Evolutionary conservation across 2,797 vertebrate species (phyloP), one percentile per base, ranked within the genome.

Genomic region (Myotis pilosus): DNA sequence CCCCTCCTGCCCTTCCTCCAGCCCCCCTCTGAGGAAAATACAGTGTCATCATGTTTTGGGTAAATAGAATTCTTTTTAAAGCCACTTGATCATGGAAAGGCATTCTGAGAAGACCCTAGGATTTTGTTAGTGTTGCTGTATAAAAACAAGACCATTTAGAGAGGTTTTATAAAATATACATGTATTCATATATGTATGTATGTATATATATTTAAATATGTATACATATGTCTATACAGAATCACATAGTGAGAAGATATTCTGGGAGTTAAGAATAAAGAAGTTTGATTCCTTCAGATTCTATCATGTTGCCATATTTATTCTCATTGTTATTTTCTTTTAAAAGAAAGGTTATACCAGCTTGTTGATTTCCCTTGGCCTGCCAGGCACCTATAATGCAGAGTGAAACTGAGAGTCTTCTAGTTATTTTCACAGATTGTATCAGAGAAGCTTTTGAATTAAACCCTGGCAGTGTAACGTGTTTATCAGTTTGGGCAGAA

Each of bases 61-160:
- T 94, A 97, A 98, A 97, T 53, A 68, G 33, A 97, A 72, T 90
- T 25, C 5, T 94, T 96, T 95, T 88, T 89, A 74, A 96, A 97
- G 91, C 83, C 83, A 60, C 69, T 80, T 76, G 88, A 96, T 90
- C 83, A 49, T 64, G 60, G 81, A 86, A 76, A 0, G 1, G 72
- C 85, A 89, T 96, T 97, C 97, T 94, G 90, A 96, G 97, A 98
- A 96, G 89, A 91, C 60, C 38, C 76, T 92, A 94, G 91, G 74
- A 95, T 97, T 88, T 95, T 82, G 94, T 95, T 97, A 85, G 44
- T 95, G 86, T 96, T 68, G 49, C 66, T 78, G 36, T 60, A 17
- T 92, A 84, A 87, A 86, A 94, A 96, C 86, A 90, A 81, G 96
- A 96, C 82, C 86, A 55, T 92, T 97, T 89, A 71, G 92, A 83